Percentiles rank a stretch among this genome's conserved stretches.
Evolutionary conservation across 2,113 vertebrate genomes (phyloP).

Genomic region (Tricholaema leucomelas): DNA sequence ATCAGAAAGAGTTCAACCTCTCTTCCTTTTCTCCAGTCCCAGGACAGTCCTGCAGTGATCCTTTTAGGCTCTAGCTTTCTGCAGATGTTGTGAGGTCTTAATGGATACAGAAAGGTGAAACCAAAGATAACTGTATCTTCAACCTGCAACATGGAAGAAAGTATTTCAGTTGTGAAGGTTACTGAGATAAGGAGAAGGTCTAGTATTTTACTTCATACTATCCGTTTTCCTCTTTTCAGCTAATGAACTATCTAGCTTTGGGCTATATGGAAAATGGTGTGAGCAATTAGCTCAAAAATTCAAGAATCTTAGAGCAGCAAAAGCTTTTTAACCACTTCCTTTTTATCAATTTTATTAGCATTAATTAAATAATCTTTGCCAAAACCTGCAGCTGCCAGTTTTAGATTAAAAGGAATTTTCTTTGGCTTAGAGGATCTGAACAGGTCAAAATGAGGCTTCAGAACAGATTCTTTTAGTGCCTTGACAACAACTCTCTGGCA

Average conservation of each 20-base stretch:
- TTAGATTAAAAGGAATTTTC: not conserved
- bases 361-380: not conserved
- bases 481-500: not conserved
- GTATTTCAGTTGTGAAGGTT: not conserved
- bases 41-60: not conserved
- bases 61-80: not conserved
- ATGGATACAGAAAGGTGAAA: not conserved
- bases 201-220: not conserved
- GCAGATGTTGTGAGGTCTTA: not conserved
- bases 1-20: not conserved
- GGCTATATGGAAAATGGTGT: not conserved
- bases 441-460: not conserved
- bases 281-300: not conserved
- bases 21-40: not conserved
- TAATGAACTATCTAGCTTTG: not conserved
- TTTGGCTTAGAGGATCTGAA: not conserved
- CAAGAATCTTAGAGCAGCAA: not conserved
- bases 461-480: not conserved
- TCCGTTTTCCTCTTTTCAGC: not conserved
- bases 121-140: not conserved
- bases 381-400: not conserved
- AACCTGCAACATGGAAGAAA: not conserved
- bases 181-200: not conserved
- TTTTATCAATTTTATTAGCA: not conserved
- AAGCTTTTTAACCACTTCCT: not conserved